Base-by-base conservation (phyloP, 2,888 invertebrate genomes). In the Drosophila paranaensis region DNA sequence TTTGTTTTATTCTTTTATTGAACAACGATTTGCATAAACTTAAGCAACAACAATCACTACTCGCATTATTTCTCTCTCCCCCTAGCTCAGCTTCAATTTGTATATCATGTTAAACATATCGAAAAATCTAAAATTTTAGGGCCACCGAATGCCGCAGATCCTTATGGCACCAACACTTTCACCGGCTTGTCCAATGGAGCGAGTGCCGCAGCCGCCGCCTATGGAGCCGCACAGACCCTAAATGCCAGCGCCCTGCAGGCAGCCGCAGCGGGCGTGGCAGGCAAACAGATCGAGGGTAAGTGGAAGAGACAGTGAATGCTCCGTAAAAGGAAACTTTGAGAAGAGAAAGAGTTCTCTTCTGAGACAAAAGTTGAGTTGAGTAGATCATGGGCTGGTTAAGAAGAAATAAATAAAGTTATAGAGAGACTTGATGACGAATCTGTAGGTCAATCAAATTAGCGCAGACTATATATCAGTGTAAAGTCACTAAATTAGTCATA, bases 221-320 rank as follows among this genome's bases (percentile, higher is more conserved):
- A 68, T 61, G 83, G 83, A 53, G 91, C 93, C 58, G 88, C 90
- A 6, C 94, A 95, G 71, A 94, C 95, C 66, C 94, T 95, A 63
- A 93, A 94, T 78, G 94, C 92, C 74, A 94, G 94, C 66, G 95
- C 96, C 78, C 94, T 95, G 73, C 95, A 96, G 51, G 95, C 96
- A 46, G 95, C 96, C 43, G 96, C 96, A 35, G 96, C 96, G 30
- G 96, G 96, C 8, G 96, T 96, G 56, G 96, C 96, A 74, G 97
- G 96, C 72, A 98, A 98, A 93, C 98, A 98, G 93, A 96, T 98
- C 89, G 98, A 98, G 95, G 97, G 96, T 96, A 93, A 92, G 88
- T 79, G 3, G 3, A 1, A 1, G 8, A 9, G n/a, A 30, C 58
- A 58, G 39, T 30, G 39, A 48, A 48, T 9, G 16, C 57, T 45